phyloP scores from a whole-genome alignment of 2,797 vertebrate genomes.

The Poecilia picta region DNA sequence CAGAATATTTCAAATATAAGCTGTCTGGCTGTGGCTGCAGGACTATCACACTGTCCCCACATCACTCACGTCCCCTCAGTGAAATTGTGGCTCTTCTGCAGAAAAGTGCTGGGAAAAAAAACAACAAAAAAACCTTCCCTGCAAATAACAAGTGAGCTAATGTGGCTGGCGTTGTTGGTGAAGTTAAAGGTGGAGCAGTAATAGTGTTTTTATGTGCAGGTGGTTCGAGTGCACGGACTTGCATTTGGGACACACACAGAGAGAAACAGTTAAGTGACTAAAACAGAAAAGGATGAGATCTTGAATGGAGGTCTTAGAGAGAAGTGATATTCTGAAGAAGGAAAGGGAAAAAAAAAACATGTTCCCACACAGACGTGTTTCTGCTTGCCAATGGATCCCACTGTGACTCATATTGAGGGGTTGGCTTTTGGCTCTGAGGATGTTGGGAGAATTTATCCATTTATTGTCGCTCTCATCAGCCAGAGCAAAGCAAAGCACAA shows the following conservation, averaged over 20 bases:
- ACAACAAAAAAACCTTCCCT: constrained; percentile 14
- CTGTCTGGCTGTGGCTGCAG: constrained; percentile 35
- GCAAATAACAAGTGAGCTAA: constrained; percentile 38
- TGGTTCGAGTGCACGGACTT: background rate
- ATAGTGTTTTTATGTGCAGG: constrained; percentile 35
- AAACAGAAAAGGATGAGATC: constrained; percentile 6
- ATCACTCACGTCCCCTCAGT: constrained; percentile 36
- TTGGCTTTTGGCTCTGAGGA: constrained; percentile 54
- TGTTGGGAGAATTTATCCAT: constrained; percentile 61
- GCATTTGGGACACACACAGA: constrained; percentile 10
- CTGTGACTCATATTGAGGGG: constrained; percentile 69
- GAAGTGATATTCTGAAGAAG: constrained; percentile 43
- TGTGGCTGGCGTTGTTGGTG: constrained; percentile 25
- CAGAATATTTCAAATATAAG: constrained; percentile 42
- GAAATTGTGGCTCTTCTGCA: constrained; percentile 17
- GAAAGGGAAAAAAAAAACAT: constrained; percentile 36
- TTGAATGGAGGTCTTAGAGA: constrained; percentile 27
- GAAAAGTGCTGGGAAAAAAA: constrained; percentile 2
- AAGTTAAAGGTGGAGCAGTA: constrained; percentile 42
- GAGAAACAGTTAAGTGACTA: constrained; percentile 8
- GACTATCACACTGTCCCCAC: constrained; percentile 39
- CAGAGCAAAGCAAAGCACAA: constrained; percentile 46
- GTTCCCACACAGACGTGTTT: constrained; percentile 58
- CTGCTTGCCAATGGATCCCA: constrained; percentile 66
- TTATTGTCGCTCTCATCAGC: constrained; percentile 67